Evolutionary conservation across 2,797 vertebrate genomes (phyloP).

Genomic region (Labroides dimidiatus): DNA sequence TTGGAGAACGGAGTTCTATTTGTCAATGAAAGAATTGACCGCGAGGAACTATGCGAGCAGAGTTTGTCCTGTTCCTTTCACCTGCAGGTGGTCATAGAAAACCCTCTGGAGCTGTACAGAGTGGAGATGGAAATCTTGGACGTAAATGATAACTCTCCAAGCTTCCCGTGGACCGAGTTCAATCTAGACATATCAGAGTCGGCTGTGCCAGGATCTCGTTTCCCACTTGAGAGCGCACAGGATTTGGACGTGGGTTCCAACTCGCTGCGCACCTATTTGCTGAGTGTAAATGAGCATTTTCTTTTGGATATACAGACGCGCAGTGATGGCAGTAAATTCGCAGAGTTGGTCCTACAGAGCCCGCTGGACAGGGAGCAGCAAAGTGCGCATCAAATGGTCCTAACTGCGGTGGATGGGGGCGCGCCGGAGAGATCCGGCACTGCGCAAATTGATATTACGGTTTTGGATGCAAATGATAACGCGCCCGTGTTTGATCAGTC

Average conservation of each 20-base stretch:
- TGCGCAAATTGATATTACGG: conserved; percentile 86
- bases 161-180: conserved; percentile 83
- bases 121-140: conserved; percentile 84
- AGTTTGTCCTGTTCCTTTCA: conserved; percentile 82
- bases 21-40: conserved; percentile 83
- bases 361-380: conserved; percentile 90
- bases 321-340: conserved; percentile 91
- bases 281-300: conserved; percentile 91
- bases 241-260: conserved; percentile 91
- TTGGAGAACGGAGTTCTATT: conserved; percentile 84
- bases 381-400: conserved; percentile 84
- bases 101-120: conserved; percentile 82
- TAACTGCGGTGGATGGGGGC: conserved; percentile 92
- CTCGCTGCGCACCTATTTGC: conserved; percentile 88
- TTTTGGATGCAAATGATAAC: conserved; percentile 93
- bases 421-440: conserved; percentile 88
- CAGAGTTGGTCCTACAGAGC: conserved; percentile 89
- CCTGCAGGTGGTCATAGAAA: conserved; percentile 84
- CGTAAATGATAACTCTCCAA: conserved; percentile 84
- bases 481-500: conserved; percentile 90
- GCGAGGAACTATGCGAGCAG: conserved; percentile 84
- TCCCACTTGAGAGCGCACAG: conserved; percentile 92
- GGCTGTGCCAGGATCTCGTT: conserved; percentile 86
- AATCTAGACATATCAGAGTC: conserved; percentile 89
- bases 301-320: conserved; percentile 89